These are phyloP conservation scores for Aricia artaxerxes DNA, from an alignment of 2,888 invertebrate species.

Conservation along the genomic window DNA sequence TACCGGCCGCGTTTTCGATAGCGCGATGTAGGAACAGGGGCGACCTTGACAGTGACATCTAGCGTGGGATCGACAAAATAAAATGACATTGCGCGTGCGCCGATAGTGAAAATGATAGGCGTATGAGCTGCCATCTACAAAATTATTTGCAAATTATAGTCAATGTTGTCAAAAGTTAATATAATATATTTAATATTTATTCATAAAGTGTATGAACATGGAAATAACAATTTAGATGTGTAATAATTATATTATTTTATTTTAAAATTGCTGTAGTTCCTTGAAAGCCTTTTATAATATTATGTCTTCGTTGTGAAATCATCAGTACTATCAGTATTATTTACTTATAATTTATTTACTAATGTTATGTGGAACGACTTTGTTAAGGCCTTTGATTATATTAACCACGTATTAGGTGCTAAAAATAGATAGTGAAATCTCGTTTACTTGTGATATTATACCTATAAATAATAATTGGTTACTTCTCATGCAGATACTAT, in stretches of 20 bases:
- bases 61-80: background rate
- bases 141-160: background rate
- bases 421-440: too few relatives aligned
- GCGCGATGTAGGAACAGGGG: constrained; percentile 1
- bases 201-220: too few relatives aligned
- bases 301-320: background rate
- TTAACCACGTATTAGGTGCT: background rate
- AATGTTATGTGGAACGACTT: background rate
- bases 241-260: background rate
- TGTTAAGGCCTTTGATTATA: background rate
- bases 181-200: background rate
- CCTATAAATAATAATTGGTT: background rate
- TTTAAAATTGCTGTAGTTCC: background rate
- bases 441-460: background rate
- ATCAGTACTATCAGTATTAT: background rate
- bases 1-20: constrained; percentile 1
- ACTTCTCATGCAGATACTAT: background rate
- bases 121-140: background rate
- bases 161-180: background rate
- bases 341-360: background rate
- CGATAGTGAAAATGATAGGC: background rate
- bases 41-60: background rate
- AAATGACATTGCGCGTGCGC: background rate
- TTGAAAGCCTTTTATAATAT: background rate
- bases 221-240: too few relatives aligned